Evolutionary conservation across 2,888 invertebrate species (phyloP).

Genomic region (Polia nebulosa): DNA sequence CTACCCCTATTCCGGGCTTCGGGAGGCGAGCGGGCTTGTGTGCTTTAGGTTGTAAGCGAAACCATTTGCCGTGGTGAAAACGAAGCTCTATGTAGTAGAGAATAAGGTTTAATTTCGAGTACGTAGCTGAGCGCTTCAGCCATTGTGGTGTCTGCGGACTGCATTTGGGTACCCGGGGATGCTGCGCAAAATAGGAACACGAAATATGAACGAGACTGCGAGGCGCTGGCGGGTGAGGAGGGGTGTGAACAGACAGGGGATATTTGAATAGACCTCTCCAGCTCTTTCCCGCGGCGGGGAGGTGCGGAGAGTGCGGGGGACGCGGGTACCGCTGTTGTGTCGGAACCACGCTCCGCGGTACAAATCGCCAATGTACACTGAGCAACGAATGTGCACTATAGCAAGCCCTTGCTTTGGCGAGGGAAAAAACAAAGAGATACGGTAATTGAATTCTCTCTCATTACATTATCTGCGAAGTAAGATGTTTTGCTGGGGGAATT

Average conservation of each 20-base stretch:
- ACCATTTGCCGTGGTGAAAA: conserved; percentile 47
- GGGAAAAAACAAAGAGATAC: conserved; percentile 83
- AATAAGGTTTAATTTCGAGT: conserved; percentile 68
- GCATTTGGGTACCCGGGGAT: conserved; percentile 90
- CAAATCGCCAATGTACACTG: conserved; percentile 87
- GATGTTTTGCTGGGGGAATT: conserved; percentile 74
- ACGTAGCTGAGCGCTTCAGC: conserved; percentile 68
- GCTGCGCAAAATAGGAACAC: conserved; percentile 92
- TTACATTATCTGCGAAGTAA: conserved; percentile 86
- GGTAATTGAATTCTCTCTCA: conserved; percentile 88
- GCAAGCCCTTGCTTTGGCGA: conserved; percentile 74
- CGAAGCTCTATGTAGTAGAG: conserved; percentile 49
- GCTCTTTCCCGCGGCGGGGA: conserved; percentile 82
- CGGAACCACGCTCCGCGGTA: conserved; percentile 85
- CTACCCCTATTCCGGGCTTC: conserved; percentile 90
- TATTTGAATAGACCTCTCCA: conserved; percentile 89
- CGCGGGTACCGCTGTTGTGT: conserved; percentile 87
- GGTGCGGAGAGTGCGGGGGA: conserved; percentile 69
- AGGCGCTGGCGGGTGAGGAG: conserved; percentile 89
- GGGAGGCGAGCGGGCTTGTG: conserved; percentile 79
- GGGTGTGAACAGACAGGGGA: conserved; percentile 89
- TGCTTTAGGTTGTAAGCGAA: conserved; percentile 72
- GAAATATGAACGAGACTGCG: conserved; percentile 91
- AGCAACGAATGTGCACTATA: conserved; percentile 88
- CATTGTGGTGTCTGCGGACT: conserved; percentile 87